Evolutionary conservation across 2,888 invertebrate genomes (phyloP).

Genomic region (Caenorhabditis sp.): DNA sequence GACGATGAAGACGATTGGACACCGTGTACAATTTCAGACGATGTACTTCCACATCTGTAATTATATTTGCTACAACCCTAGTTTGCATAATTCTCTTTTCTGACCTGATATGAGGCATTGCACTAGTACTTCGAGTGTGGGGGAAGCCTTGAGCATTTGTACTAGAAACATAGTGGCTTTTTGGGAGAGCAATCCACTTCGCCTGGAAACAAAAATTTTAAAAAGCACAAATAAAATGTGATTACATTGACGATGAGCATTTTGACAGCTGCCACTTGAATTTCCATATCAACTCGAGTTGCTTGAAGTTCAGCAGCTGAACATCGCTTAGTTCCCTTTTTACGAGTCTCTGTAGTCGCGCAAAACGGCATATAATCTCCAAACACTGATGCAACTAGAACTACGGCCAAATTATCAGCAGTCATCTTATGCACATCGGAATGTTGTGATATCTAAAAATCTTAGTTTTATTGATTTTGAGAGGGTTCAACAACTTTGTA

Average conservation of each 20-base stretch:
- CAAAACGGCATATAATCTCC: constrained; percentile 32
- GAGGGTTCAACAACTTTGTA: background rate
- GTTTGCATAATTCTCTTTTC: background rate
- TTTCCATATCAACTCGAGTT: constrained; percentile 29
- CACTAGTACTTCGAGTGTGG: constrained; percentile 22
- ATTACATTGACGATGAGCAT: constrained; percentile 29
- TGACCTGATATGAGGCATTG: constrained; percentile 28
- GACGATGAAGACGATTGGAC: background rate
- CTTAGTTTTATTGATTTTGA: background rate
- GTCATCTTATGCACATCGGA: constrained; percentile 52
- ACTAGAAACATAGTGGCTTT: constrained; percentile 29
- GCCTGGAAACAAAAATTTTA: constrained; percentile 13
- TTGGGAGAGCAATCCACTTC: constrained; percentile 29
- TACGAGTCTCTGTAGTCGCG: constrained; percentile 22
- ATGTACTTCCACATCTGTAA: background rate
- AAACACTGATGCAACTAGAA: constrained; percentile 57
- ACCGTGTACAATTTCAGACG: background rate
- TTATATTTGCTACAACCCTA: too few species aligned
- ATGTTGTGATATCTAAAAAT: constrained; percentile 34
- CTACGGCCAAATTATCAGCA: constrained; percentile 51
- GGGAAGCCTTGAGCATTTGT: background rate
- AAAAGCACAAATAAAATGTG: too few species aligned
- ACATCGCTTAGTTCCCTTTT: constrained; percentile 17
- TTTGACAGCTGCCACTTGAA: constrained; percentile 33
- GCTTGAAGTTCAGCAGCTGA: constrained; percentile 11